A percentile compares a stretch with the other conserved stretches of the same genome.
Conservation (phyloP, 1,140 invertebrate genomes). For the Euborellia annulipes region DNA sequence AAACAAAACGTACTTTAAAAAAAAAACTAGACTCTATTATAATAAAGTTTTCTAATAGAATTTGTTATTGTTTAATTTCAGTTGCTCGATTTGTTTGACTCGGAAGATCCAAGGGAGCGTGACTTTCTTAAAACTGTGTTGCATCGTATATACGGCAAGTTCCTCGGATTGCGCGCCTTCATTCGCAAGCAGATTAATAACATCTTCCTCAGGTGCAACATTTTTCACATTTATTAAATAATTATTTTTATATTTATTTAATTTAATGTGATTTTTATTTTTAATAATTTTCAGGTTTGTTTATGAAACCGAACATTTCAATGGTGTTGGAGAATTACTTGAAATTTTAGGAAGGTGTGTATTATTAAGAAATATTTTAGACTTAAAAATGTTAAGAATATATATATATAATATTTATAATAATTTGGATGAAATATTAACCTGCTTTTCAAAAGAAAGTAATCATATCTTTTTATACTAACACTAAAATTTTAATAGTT, state of each 20-base stretch:
- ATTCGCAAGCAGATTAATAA: slow-evolving; percentile 99
- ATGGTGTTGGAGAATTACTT: slow-evolving; percentile 94
- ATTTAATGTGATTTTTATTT: slow-evolving; percentile 4
- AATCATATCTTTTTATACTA: too few relatives aligned
- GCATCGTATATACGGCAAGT: slow-evolving; percentile 99
- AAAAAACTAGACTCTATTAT: too few relatives aligned
- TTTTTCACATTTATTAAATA: slow-evolving; percentile 1
- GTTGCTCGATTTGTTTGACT: slow-evolving; percentile 97
- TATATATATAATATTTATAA: background rate
- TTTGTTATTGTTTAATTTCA: slow-evolving; percentile 38
- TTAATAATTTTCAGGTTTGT: slow-evolving; percentile 64
- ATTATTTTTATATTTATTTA: slow-evolving; percentile 5
- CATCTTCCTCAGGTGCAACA: slow-evolving; percentile 69
- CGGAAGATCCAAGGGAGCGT: slow-evolving; percentile 95
- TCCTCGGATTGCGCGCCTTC: slow-evolving; percentile 92
- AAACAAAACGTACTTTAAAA: too few relatives aligned
- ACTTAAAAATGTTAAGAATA: background rate
- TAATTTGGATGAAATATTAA: background rate
- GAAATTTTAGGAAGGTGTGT: slow-evolving; percentile 86
- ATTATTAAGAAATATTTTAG: too few relatives aligned
- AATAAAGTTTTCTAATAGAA: too few relatives aligned
- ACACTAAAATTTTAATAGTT: too few relatives aligned
- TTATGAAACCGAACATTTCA: slow-evolving; percentile 99
- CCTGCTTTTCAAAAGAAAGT: too few relatives aligned
- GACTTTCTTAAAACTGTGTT: slow-evolving; percentile 98